A percentile compares a stretch with the other conserved stretches of the same genome.
Conservation (phyloP, 2,797 vertebrate genomes). For the Phoeniculus purpureus region DNA sequence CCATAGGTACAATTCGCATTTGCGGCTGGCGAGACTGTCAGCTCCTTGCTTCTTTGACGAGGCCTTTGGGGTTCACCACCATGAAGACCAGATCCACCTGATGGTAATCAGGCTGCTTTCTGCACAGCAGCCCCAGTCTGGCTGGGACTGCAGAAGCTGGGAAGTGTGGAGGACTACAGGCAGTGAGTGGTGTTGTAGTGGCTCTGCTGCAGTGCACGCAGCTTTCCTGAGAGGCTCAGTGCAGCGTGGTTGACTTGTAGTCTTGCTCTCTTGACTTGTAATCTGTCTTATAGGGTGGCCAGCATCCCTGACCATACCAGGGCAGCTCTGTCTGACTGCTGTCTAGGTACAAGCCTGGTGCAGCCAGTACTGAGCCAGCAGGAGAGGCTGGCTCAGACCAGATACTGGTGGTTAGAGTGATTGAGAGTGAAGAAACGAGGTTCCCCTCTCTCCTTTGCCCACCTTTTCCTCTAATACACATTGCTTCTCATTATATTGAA, state of each 20-base stretch:
- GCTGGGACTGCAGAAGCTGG: not conserved
- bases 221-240: not conserved
- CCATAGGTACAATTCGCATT: not conserved
- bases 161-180: accelerated
- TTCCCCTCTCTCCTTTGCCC: not conserved
- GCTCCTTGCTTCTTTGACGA: not conserved
- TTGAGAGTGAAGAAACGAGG: not conserved
- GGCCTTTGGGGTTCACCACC: not conserved
- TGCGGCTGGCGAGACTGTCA: not conserved
- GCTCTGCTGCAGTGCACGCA: not conserved
- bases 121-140: not conserved
- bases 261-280: not conserved
- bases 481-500: not conserved
- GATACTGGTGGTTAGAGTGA: accelerated
- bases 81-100: accelerated
- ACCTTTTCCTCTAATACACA: not conserved
- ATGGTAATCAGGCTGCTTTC: not conserved
- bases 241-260: not conserved
- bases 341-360: not conserved
- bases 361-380: accelerated
- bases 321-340: not conserved
- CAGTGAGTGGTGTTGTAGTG: not conserved
- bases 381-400: not conserved
- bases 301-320: not conserved
- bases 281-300: not conserved